Percentiles rank a stretch among this genome's conserved stretches.
Evolutionary conservation across 2,797 vertebrate species (phyloP).

Genomic region (Cephalopachus bancanus): DNA sequence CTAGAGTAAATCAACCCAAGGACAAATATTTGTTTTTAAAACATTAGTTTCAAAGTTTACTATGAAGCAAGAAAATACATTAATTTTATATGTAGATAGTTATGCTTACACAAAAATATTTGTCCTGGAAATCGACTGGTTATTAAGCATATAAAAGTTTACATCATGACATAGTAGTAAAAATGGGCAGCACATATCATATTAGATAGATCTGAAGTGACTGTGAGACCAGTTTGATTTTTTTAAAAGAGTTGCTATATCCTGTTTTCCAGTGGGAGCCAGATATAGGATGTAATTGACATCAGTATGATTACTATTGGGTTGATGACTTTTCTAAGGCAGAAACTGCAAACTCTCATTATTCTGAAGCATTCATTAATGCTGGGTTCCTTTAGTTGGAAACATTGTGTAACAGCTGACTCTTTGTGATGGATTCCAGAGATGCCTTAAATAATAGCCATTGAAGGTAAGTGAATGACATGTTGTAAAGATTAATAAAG

Average conservation of each 20-base stretch:
- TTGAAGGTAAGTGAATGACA: background rate
- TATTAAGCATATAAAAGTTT: background rate
- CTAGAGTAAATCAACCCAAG: background rate
- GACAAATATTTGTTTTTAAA: conserved; percentile 11
- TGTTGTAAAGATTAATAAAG: background rate
- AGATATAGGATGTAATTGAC: background rate
- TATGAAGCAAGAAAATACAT: background rate
- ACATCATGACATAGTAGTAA: background rate
- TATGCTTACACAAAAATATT: background rate
- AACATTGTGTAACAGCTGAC: background rate
- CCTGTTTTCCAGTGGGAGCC: background rate
- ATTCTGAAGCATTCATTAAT: background rate
- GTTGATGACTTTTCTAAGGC: background rate
- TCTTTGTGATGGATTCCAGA: background rate
- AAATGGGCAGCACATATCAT: background rate
- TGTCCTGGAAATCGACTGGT: background rate
- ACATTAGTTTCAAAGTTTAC: conserved; percentile 9
- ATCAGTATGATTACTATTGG: background rate
- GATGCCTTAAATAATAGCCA: background rate
- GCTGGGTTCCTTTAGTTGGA: background rate
- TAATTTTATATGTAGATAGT: conserved; percentile 17
- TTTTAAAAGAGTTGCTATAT: background rate
- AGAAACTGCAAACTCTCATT: background rate
- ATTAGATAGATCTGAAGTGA: background rate
- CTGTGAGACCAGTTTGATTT: background rate